phyloP scores from a whole-genome alignment of 2,888 invertebrate species.

The Leuctra nigra region DNA sequence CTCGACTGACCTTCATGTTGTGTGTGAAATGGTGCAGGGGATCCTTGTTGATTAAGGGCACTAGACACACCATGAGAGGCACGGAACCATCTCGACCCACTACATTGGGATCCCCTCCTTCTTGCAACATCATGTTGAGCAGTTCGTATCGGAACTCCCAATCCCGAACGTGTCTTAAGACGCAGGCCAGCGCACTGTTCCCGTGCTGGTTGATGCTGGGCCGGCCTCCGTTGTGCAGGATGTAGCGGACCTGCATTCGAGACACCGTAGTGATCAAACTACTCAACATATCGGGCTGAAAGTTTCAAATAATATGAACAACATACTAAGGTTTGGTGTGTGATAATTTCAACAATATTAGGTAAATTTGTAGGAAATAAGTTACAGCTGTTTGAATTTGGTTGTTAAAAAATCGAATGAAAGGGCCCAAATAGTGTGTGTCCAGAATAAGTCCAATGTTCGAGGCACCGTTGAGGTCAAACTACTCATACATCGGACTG shows the following conservation, averaged over 20 bases:
- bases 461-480: too few species aligned
- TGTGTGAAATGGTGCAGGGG: constrained; percentile 64
- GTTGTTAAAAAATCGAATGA: too few species aligned
- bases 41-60: constrained; percentile 67
- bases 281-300: too few species aligned
- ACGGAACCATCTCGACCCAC: constrained; percentile 65
- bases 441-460: too few species aligned
- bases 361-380: too few species aligned
- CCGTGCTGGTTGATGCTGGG: constrained; percentile 62
- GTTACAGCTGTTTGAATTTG: too few species aligned
- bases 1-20: constrained; percentile 55
- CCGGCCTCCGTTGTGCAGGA: constrained; percentile 57
- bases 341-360: too few species aligned
- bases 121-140: constrained; percentile 50
- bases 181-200: constrained; percentile 62
- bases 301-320: too few species aligned
- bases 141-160: constrained; percentile 59
- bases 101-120: constrained; percentile 59
- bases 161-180: constrained; percentile 60
- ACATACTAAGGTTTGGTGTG: too few species aligned
- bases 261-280: too few species aligned
- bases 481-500: too few species aligned
- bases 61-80: constrained; percentile 66
- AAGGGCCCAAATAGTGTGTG: too few species aligned
- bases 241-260: constrained; percentile 39